Evolutionary conservation across 1,140 invertebrate genomes (phyloP).

Genomic region (Pissodes strobi): DNA sequence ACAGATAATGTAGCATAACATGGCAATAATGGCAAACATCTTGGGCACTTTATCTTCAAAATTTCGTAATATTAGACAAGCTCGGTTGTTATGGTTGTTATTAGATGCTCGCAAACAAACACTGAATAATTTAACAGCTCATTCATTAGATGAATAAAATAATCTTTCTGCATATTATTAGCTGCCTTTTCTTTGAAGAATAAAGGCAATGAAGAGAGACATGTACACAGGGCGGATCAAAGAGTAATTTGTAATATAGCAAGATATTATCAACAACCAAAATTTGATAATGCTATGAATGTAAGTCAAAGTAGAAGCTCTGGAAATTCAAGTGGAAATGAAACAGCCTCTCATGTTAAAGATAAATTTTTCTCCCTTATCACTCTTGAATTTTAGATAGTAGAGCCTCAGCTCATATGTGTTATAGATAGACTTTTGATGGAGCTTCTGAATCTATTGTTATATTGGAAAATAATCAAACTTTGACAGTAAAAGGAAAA

Average conservation of each 20-base stretch:
- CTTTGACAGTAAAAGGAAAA: no score
- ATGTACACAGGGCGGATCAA: not conserved
- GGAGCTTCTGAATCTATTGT: no score
- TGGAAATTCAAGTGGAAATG: not conserved
- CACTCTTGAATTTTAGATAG: constrained; percentile 47
- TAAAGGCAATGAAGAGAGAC: constrained; percentile 33
- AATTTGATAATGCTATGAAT: not conserved
- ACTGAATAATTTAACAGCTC: constrained; percentile 50
- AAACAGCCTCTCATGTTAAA: no score
- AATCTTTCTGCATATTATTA: no score
- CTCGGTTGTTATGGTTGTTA: constrained; percentile 54
- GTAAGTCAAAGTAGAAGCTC: not conserved
- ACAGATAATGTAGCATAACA: no score
- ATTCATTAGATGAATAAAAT: constrained; percentile 54
- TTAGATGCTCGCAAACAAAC: constrained; percentile 52
- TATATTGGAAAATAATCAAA: no score
- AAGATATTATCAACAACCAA: constrained; percentile 32
- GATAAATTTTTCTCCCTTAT: no score
- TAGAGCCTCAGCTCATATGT: constrained; percentile 50
- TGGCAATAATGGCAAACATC: constrained; percentile 53
- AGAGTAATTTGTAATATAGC: constrained; percentile 43
- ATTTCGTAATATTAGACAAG: constrained; percentile 51
- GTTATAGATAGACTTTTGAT: no score
- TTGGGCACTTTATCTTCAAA: constrained; percentile 42
- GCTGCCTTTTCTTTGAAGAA: no score